Base-by-base conservation (phyloP, 2,888 invertebrate genomes). In the Caenorhabditis sinica region DNA sequence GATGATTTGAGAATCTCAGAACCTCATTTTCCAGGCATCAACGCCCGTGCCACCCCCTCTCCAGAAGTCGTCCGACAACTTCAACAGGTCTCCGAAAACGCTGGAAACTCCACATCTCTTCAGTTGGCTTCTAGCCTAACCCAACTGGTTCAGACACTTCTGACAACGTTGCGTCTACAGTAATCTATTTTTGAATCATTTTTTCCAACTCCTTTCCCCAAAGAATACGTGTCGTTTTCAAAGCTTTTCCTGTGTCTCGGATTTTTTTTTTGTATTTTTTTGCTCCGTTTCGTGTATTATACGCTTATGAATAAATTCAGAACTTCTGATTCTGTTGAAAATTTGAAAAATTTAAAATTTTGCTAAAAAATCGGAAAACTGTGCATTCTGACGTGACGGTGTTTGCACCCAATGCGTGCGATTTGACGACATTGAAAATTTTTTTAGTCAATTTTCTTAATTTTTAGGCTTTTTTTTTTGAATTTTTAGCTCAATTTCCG, bases 91-190 rank as follows among this genome's bases (percentile, higher is more conserved):
- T 60, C 60, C 1, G 60, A 60, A 28, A 71, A 56, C n/a, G 63
- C 87, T 15, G 61, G 75, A 17, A 75, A 81, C 36, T 66, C 79
- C 13, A 81, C 79, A 11, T 33, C 82, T 0, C 71, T 87, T 1
- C 68, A 81, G 15, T 49, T 87, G 79, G 87, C 87, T 3, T 61
- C 65, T 33, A 82, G 60, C 13, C 63, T 87, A 9, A 83, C 73
- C 2, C 56, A 58, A 28, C 40, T 87, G 23, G 83, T 87, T 20
- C 87, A 87, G 30, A 25, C 81, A 13, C 80, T 87, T 11, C 73
- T 87, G 28, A 61, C 74, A 8, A 69, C 65, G 30, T 63, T 86
- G 20, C 82, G 81, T 20, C 77, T 83, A 56, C 63, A 74, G 58
- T 83, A 74, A 63, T 33, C 60, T 30, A 25, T 25, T 61, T 49